phyloP scores from a whole-genome alignment of 2,797 vertebrate species.

The Artibeus lituratus region DNA sequence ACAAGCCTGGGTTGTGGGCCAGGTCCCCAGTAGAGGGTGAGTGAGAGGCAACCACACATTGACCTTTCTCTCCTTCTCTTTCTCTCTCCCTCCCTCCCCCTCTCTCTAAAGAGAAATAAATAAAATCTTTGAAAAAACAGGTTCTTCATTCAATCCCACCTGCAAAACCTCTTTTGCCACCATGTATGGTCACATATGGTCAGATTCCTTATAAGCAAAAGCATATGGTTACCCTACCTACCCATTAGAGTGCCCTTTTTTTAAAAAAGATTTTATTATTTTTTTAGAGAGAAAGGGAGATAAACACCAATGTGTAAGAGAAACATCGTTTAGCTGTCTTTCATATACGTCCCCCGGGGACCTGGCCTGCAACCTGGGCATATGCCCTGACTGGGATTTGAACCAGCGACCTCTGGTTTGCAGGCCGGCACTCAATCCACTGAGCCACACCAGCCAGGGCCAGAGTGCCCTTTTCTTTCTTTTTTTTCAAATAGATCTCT shows the following conservation, averaged over 20 bases:
- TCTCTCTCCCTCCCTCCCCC: no score
- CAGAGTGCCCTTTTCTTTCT: background rate
- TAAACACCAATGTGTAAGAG: background rate
- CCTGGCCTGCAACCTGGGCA: background rate
- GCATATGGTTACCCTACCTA: background rate
- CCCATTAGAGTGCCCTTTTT: no score
- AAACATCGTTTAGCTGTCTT: background rate
- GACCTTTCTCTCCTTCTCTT: no score
- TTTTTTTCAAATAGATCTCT: background rate
- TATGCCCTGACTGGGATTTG: background rate
- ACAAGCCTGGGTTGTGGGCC: no score
- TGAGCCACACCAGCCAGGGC: background rate
- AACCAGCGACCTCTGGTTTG: no score
- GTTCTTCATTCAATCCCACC: background rate
- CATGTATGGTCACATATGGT: fast-evolving
- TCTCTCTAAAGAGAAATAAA: no score
- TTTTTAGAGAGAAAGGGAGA: background rate
- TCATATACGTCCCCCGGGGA: background rate
- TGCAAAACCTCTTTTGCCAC: background rate
- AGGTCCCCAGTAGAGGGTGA: no score
- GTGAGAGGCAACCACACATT: no score
- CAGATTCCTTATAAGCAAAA: no score
- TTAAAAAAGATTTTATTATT: no score
- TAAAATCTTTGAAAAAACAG: no score
- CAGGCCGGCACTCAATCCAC: no score